Base-by-base conservation (phyloP, 2,888 invertebrate genomes). In the Platycheirus rosarum region DNA sequence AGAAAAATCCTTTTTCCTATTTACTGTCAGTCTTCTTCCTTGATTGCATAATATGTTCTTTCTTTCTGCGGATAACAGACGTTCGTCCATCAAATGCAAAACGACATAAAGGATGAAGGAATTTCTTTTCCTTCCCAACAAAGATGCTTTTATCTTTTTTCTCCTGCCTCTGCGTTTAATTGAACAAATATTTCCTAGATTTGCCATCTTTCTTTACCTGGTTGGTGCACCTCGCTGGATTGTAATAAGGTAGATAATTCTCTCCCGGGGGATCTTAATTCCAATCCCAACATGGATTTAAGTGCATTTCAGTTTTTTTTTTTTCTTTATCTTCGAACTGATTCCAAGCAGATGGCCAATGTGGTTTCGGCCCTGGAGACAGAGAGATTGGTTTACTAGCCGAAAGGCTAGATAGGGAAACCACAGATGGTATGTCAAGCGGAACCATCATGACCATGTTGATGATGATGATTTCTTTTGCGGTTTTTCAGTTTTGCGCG, bases 401-500 rank as follows among this genome's bases (percentile, higher is more conserved):
- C 55, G n/a, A 29, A 51, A 51, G 49, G 51, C 44, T 42, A 7
- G 7, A 42, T 48, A 75, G 29, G 68, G n/a, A 55, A 49, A 65
- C 79, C 75, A 75, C 80, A 80, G 80, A 80, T 80, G 80, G 51
- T 40, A 70, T 74, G 74, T 65, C 69, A 75, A 80, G 74, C 69
- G 69, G 65, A 69, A 79, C 76, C 40, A 48, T 37, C 60, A 74
- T 44, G 68, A 53, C 66, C 42, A 48, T 26, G 9, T 42, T 26
- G 16, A 49, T 35, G 62, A 37, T 57, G 74, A 49, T 49, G 70
- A 71, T 71, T 51, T 80, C 66, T 60, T 62, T 66, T 80, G 80
- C 75, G 80, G 80, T 80, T 71, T 80, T 75, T 51, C 66, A 75
- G 75, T 80, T 80, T 80, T 80, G 70, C 80, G 75, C 80, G 70